Percentiles rank a stretch among this genome's conserved stretches.
These are phyloP conservation scores for Gallinago solitaria DNA, from an alignment of 2,797 vertebrate species.

Conservation along the genomic window DNA sequence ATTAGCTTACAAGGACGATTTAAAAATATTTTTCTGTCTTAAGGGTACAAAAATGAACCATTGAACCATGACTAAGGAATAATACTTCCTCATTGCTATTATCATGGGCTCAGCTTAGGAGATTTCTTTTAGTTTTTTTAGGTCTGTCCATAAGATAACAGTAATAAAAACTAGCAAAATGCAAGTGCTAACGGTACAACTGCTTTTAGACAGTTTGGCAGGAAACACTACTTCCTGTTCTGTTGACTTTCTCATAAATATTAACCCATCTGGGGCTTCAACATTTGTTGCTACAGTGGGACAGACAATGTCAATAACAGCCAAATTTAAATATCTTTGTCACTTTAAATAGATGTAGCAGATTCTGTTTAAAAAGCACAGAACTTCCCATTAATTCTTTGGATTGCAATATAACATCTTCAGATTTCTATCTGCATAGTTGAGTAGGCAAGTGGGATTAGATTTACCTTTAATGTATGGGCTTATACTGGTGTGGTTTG, in stretches of 20 bases:
- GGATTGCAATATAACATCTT: background rate
- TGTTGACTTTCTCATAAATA: constrained; percentile 33
- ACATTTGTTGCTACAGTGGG: background rate
- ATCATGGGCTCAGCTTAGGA: background rate
- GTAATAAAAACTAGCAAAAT: background rate
- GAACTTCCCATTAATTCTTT: background rate
- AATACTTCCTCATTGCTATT: background rate
- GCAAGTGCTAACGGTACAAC: background rate
- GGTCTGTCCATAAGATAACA: background rate
- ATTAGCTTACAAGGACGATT: background rate
- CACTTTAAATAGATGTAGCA: background rate
- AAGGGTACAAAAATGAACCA: background rate
- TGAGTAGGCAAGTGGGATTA: background rate
- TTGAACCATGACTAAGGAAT: background rate
- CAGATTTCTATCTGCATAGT: background rate
- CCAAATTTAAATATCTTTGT: background rate
- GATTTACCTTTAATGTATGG: background rate
- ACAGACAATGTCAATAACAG: background rate
- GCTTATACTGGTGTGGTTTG: background rate
- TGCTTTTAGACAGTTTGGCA: constrained; percentile 24
- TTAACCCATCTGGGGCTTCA: constrained; percentile 13
- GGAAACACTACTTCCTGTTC: constrained; percentile 44
- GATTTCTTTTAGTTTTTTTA: background rate
- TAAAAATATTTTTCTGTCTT: background rate
- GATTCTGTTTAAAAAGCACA: background rate